A percentile compares a stretch with the other conserved stretches of the same genome.
These are phyloP conservation scores for Smittia aterrima DNA, from an alignment of 2,888 invertebrate species.

Conservation along the genomic window DNA sequence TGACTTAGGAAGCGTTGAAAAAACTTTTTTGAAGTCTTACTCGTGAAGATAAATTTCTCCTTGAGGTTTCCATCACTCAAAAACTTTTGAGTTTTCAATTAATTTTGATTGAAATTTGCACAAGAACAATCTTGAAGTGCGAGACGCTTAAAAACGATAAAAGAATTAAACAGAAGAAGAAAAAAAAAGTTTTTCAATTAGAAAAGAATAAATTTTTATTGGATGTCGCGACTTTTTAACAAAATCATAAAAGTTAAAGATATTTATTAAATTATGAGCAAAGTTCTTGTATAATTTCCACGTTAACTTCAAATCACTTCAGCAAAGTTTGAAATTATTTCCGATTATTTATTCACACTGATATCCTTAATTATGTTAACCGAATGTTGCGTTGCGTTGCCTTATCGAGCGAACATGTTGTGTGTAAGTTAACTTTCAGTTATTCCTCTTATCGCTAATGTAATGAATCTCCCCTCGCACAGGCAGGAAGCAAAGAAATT, in stretches of 20 bases:
- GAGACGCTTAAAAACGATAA: neutral
- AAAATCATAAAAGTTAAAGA: neutral
- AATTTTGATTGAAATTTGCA: neutral
- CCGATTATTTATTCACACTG: neutral
- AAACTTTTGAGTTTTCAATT: neutral
- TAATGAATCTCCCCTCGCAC: no score
- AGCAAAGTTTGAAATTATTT: neutral
- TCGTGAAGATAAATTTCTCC: no score
- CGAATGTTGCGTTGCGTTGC: neutral
- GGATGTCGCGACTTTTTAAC: neutral
- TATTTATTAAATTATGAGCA: neutral
- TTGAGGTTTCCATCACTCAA: no score
- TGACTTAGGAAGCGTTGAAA: no score
- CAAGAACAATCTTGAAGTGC: neutral
- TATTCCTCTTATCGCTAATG: neutral
- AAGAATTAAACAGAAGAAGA: neutral
- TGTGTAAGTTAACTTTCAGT: neutral
- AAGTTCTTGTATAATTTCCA: neutral
- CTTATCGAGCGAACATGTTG: neutral
- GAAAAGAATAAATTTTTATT: neutral
- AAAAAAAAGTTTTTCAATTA: neutral
- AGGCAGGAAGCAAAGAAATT: no score
- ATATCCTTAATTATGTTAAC: neutral
- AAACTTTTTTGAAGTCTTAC: no score
- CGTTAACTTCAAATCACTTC: neutral